Conservation (phyloP, 2,888 invertebrate genomes). For the Crioceris asparagi region DNA sequence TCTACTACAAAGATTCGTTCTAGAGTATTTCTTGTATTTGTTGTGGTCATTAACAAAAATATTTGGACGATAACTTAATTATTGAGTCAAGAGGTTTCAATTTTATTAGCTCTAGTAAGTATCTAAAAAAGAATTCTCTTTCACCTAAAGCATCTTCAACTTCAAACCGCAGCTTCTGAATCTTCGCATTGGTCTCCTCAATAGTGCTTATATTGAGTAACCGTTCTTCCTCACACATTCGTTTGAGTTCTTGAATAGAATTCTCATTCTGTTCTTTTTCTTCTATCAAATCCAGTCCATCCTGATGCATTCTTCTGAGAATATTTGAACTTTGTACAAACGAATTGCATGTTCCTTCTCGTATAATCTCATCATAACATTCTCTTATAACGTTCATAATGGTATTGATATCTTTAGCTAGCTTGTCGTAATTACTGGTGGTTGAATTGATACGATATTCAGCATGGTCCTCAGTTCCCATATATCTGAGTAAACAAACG, state of each 20-base stretch:
- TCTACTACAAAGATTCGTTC: no score
- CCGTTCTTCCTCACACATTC: slow-evolving; percentile 16
- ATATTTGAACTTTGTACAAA: slow-evolving; percentile 9
- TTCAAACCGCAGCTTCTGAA: slow-evolving; percentile 19
- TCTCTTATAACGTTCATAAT: slow-evolving; percentile 17
- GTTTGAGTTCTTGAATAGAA: slow-evolving; percentile 16
- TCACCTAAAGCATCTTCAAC: slow-evolving; percentile 19
- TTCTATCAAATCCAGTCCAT: slow-evolving; percentile 17
- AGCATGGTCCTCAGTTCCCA: slow-evolving; percentile 19
- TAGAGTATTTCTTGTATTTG: no score
- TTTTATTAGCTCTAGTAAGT: no score
- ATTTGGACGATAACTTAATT: no score
- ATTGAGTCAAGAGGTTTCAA: no score
- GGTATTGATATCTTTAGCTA: slow-evolving; percentile 21
- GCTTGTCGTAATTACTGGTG: slow-evolving; percentile 19
- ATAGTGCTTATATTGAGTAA: slow-evolving; percentile 17
- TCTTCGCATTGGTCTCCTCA: slow-evolving; percentile 19
- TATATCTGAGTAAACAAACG: slow-evolving; percentile 13
- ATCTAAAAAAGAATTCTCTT: no score
- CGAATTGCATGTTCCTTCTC: slow-evolving; percentile 7
- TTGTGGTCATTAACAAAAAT: no score
- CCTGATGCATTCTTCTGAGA: slow-evolving; percentile 14
- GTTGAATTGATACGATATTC: slow-evolving; percentile 16
- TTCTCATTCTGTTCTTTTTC: slow-evolving; percentile 14
- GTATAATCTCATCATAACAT: slow-evolving; percentile 14